Evolutionary conservation across 2,113 vertebrate species (phyloP), one percentile per base, ranked within the genome.

Genomic region (Ictalurus punctatus): DNA sequence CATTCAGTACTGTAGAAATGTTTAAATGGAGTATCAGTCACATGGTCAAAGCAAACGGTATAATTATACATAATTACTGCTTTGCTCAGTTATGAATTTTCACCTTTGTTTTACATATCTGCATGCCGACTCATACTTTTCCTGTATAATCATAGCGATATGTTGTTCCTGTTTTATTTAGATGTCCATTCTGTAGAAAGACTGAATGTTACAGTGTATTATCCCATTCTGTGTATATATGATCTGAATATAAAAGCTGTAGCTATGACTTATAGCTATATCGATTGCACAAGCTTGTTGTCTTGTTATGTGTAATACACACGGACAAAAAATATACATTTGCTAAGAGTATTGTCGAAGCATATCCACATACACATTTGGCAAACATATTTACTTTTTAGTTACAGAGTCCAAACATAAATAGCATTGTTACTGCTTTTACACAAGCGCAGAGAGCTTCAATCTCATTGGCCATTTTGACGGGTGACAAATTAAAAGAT

Each of bases 41-140:
- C 58, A 27, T 61, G 30, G 27, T 56, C 30, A 61, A 83, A 40
- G n/a, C n/a, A 83, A 85, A 86, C 58, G 58, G 7, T 34, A 34
- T 34, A 34, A 10, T 85, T 85, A 21, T 6, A 9, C 8, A 69
- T 71, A 71, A 37, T 56, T 54, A 34, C n/a, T 56, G 67, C 3
- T 69, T 86, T 58, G 67, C n/a, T 73, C 48, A 85, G 65, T 73
- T 71, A 85, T 48, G 37, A 6, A 40, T 69, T 30, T 52, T 85
- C 4, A 13, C 65, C 16, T 21, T 34, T 56, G 52, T 65, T 63
- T 85, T 85, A 56, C 48, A 85, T 71, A 85, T 54, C 16, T 56
- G 65, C 25, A 56, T 34, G 83, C 40, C 71, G 17, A 52, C 56
- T 54, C 14, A 71, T 59, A 34, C 6, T n/a, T 27, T 80, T 48